Conservation (phyloP, 2,113 vertebrate species). For the Sula dactylatra region DNA sequence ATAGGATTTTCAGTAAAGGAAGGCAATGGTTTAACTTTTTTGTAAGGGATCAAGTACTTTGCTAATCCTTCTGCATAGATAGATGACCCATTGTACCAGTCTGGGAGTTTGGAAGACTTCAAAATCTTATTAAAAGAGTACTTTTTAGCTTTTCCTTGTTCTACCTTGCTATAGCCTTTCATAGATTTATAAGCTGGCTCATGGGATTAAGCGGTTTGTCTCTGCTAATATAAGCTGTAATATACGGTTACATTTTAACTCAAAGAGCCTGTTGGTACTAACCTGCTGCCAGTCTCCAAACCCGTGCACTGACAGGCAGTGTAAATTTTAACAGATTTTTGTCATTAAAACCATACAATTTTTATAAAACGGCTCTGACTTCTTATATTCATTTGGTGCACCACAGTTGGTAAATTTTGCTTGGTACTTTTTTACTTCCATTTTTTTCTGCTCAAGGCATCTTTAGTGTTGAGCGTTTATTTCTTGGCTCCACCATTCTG, state of each 20-base stretch:
- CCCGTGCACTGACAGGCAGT: not conserved
- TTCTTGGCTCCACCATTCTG: not conserved
- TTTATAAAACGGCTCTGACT: slow-evolving; percentile 17
- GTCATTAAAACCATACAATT: slow-evolving; percentile 40
- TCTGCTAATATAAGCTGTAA: slow-evolving; percentile 44
- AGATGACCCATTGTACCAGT: not conserved
- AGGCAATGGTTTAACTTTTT: not conserved
- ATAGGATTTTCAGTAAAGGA: not conserved
- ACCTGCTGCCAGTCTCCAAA: slow-evolving; percentile 29
- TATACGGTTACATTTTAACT: slow-evolving; percentile 28
- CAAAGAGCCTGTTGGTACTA: slow-evolving; percentile 14
- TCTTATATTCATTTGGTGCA: slow-evolving; percentile 5
- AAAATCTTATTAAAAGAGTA: not conserved
- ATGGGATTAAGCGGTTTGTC: slow-evolving; percentile 55
- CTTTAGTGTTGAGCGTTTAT: not conserved
- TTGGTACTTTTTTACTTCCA: not conserved
- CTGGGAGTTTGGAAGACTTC: not conserved
- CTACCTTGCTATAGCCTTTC: not conserved
- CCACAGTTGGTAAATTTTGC: not conserved
- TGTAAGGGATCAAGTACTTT: not conserved
- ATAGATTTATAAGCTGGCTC: slow-evolving; percentile 31
- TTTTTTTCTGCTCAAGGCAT: not conserved
- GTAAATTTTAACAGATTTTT: slow-evolving; percentile 46
- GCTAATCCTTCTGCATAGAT: not conserved
- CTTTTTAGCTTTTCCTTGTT: not conserved